These are phyloP conservation scores for Scaptomyza parva DNA, from an alignment of 2,888 invertebrate species.

Conservation along the genomic window DNA sequence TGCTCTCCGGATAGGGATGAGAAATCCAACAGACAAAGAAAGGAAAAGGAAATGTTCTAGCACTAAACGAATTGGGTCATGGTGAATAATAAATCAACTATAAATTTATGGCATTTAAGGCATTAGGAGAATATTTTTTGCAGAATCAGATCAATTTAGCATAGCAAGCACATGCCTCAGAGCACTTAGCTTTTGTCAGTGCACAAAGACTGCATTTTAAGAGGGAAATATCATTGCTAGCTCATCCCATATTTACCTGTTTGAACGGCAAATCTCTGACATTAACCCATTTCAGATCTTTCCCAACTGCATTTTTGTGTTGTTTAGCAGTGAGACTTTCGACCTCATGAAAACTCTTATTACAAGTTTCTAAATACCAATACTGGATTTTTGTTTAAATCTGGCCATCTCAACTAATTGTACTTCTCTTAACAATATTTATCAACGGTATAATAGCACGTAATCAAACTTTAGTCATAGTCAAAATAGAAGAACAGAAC, in stretches of 20 bases:
- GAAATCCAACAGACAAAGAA: background rate
- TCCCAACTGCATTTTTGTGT: no score
- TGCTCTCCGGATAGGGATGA: conserved; percentile 2
- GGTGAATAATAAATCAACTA: background rate
- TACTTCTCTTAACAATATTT: conserved; percentile 8
- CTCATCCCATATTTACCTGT: no score
- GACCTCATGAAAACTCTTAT: no score
- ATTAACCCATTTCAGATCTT: no score
- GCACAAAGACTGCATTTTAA: no score
- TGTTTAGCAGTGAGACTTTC: no score
- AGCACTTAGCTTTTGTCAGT: background rate
- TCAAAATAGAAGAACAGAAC: background rate
- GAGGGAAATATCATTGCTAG: no score
- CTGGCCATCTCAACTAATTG: conserved; percentile 25
- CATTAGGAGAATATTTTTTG: background rate
- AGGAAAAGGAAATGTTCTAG: conserved; percentile 15
- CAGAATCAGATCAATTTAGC: no score
- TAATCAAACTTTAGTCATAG: conserved; percentile 25
- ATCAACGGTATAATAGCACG: conserved; percentile 26
- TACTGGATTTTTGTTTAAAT: background rate
- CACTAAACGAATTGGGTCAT: conserved; percentile 39
- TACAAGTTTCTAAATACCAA: no score
- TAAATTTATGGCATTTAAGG: background rate
- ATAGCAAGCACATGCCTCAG: no score
- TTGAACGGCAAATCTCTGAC: no score